These are phyloP conservation scores for Penaeus monodon DNA, from an alignment of 2,888 invertebrate species.

Conservation along the genomic window DNA sequence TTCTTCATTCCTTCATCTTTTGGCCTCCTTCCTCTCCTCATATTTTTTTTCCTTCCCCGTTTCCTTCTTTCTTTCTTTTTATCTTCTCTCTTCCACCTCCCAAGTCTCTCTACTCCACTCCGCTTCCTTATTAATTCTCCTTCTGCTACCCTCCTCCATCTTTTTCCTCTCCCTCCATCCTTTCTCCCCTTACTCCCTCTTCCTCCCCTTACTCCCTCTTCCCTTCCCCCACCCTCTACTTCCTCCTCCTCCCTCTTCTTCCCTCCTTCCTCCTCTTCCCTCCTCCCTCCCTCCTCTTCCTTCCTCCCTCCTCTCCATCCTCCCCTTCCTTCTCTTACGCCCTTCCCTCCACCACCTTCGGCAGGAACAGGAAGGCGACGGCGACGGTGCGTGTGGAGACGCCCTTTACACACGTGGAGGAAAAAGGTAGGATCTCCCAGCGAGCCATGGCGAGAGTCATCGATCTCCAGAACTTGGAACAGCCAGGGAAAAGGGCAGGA, in stretches of 20 bases:
- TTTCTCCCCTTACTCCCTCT: not conserved
- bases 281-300: not conserved
- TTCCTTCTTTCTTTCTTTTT: not conserved
- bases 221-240: not conserved
- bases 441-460: not conserved
- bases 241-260: not conserved
- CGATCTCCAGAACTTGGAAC: not conserved
- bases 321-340: not conserved
- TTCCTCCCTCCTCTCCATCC: not conserved
- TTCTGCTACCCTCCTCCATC: not conserved
- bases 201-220: not conserved
- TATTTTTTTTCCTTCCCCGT: not conserved
- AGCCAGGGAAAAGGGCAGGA: not conserved
- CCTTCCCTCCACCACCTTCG: not conserved
- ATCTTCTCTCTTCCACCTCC: not conserved
- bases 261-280: not conserved
- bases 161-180: not conserved
- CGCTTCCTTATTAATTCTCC: not conserved
- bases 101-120: not conserved
- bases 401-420: too few relatives aligned
- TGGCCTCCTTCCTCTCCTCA: not conserved
- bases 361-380: too few relatives aligned
- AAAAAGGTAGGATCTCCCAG: not conserved
- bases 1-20: not conserved
- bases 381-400: too few relatives aligned